Conservation (phyloP, 2,113 vertebrate genomes). For the Pachycephala philippinensis region DNA sequence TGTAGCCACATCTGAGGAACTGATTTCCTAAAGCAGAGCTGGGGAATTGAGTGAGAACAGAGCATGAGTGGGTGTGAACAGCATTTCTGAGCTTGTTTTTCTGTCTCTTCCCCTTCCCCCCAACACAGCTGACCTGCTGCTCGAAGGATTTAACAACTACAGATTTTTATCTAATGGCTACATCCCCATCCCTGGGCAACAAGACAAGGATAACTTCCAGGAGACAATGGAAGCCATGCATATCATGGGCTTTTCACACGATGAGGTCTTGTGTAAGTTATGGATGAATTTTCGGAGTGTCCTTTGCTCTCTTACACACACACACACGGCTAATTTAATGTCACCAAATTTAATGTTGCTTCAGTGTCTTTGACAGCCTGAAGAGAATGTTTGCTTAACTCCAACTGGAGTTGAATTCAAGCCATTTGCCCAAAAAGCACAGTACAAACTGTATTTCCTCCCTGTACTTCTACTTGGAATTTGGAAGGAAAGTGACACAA, state of each 20-base stretch:
- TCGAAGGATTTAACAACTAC: conserved; percentile 92
- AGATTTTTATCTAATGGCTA: conserved; percentile 96
- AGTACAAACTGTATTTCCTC: not conserved
- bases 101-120: not conserved
- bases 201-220: conserved; percentile 98
- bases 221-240: conserved; percentile 99
- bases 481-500: not conserved
- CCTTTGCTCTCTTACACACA: not conserved
- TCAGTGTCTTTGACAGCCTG: not conserved
- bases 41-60: not conserved
- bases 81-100: not conserved
- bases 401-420: not conserved
- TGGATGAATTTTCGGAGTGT: not conserved
- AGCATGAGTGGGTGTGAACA: not conserved
- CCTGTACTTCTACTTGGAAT: not conserved
- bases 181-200: conserved; percentile 94
- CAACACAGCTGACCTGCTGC: conserved; percentile 85
- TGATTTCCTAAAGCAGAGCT: not conserved
- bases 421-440: not conserved
- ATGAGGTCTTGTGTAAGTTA: conserved; percentile 92
- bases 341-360: not conserved
- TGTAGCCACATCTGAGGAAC: not conserved
- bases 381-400: not conserved
- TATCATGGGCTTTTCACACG: conserved; percentile 97
- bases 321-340: not conserved